phyloP scores from a whole-genome alignment of 2,113 vertebrate species.

The Oreotrochilus melanogaster region DNA sequence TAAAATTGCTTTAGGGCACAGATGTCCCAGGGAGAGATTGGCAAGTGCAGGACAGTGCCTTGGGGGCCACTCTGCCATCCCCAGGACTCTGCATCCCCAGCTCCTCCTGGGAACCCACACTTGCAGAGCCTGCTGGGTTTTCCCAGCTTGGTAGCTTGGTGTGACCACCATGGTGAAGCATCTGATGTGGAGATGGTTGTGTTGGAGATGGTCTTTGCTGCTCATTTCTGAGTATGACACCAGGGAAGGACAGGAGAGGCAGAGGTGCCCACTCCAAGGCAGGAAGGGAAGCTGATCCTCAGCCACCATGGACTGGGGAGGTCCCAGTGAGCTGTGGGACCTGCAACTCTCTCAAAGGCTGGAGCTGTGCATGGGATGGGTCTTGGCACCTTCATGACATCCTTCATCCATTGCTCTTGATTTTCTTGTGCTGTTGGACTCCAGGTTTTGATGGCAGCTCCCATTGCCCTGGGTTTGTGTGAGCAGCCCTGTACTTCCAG shows the following conservation, averaged over 20 bases:
- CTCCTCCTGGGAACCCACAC: background rate
- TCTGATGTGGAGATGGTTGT: background rate
- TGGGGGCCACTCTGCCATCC: background rate
- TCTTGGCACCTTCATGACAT: background rate
- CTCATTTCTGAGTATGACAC: rapidly evolving
- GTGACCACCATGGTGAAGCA: background rate
- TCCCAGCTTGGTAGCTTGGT: background rate
- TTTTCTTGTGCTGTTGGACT: background rate
- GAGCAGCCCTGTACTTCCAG: rapidly evolving
- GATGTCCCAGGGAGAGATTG: background rate
- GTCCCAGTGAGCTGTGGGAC: background rate
- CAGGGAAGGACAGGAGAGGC: background rate
- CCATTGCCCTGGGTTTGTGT: background rate
- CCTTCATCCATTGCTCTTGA: background rate
- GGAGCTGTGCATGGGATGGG: background rate
- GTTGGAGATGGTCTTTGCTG: background rate
- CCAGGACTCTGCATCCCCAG: background rate
- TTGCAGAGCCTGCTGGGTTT: background rate
- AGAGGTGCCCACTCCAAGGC: background rate
- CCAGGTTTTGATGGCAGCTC: background rate
- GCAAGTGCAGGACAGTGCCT: rapidly evolving
- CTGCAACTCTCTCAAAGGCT: background rate
- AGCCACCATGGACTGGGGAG: background rate
- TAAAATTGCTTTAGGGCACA: conserved; percentile 19
- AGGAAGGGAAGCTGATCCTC: background rate